Conservation (phyloP, 92 coral and sea anemone genomes). For the Isaurus tuberculatus region DNA sequence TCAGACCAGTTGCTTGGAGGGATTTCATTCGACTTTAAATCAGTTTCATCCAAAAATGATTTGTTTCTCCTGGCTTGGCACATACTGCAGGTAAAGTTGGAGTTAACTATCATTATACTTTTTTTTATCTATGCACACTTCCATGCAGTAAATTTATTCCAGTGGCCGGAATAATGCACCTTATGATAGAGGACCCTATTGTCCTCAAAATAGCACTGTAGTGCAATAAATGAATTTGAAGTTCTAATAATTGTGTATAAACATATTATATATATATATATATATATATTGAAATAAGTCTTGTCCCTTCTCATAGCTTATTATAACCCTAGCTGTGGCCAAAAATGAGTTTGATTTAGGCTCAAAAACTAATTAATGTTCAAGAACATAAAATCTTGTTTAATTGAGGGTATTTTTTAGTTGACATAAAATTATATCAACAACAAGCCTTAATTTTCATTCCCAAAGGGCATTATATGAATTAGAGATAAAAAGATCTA, state of each 20-base stretch:
- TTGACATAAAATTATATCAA: background rate
- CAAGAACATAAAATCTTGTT: too few species aligned
- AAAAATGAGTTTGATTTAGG: too few species aligned
- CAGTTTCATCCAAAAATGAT: background rate
- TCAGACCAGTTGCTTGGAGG: background rate
- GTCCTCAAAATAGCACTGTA: background rate
- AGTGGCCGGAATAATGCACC: slow-evolving; percentile 5
- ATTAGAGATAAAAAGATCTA: slow-evolving; percentile 4
- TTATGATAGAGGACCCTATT: background rate
- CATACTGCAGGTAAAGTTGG: background rate
- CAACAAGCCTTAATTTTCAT: background rate
- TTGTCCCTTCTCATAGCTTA: too few species aligned
- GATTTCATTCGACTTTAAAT: background rate
- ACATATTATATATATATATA: background rate
- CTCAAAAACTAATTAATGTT: too few species aligned
- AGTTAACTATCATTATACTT: background rate
- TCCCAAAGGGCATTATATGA: background rate
- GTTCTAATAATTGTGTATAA: background rate
- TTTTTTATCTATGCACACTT: background rate
- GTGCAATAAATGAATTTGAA: background rate
- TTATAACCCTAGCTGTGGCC: too few species aligned
- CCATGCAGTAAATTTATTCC: slow-evolving; percentile 3
- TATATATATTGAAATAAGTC: too few species aligned
- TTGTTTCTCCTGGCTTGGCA: background rate
- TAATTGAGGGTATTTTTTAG: background rate